Conservation (phyloP, 2,797 vertebrate species). For the Pachyuromys duprasi region DNA sequence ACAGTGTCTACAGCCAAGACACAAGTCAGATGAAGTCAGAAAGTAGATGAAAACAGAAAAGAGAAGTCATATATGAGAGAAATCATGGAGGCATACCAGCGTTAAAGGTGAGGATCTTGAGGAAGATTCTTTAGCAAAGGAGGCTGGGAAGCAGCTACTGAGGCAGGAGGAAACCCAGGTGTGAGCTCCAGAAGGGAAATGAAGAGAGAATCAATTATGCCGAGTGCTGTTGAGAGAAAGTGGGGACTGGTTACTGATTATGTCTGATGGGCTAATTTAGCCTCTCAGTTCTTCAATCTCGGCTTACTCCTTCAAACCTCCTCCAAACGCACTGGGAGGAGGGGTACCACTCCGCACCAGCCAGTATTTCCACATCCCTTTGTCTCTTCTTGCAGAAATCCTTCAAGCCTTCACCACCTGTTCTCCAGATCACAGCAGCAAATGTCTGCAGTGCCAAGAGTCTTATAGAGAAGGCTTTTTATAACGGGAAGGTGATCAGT, state of each 20-base stretch:
- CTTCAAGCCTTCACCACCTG: not conserved
- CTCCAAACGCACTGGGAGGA: not conserved
- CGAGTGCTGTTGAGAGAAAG: not conserved
- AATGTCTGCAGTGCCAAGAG: not conserved
- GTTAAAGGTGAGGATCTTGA: not conserved
- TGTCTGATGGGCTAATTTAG: not conserved
- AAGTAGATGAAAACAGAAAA: not conserved
- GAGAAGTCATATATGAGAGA: slow-evolving; percentile 2
- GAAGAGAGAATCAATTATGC: not conserved
- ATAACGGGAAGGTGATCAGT: not conserved
- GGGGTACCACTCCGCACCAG: no score
- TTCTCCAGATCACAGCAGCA: not conserved
- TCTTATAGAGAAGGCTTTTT: not conserved
- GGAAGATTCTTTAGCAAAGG: not conserved
- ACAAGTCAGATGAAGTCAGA: not conserved
- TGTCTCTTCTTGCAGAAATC: slow-evolving; percentile 17
- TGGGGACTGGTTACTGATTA: not conserved
- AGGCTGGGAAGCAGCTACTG: not conserved
- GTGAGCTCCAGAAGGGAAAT: not conserved
- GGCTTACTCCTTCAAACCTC: not conserved
- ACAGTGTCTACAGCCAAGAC: not conserved
- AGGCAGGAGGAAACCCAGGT: not conserved
- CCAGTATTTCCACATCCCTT: not conserved
- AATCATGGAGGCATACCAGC: not conserved
- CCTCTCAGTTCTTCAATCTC: not conserved